These are phyloP conservation scores for Chorisops tibialis DNA, from an alignment of 2,888 invertebrate species.

Conservation along the genomic window DNA sequence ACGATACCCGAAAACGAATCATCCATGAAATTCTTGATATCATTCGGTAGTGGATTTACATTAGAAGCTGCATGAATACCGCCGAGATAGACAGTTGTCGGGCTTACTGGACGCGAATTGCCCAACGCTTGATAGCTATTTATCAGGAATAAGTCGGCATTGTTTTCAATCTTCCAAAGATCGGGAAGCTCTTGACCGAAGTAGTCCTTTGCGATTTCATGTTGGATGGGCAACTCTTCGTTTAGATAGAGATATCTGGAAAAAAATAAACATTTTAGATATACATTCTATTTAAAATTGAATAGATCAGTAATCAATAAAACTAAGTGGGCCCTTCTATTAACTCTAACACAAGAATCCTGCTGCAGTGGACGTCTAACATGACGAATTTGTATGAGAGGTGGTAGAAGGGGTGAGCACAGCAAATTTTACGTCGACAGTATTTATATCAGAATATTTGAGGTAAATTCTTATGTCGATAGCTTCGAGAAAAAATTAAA, in stretches of 20 bases:
- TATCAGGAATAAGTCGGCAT: conserved; percentile 38
- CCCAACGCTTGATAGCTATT: conserved; percentile 38
- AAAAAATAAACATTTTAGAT: not conserved
- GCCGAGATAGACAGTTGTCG: conserved; percentile 39
- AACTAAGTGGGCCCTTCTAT: no score
- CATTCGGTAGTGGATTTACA: conserved; percentile 34
- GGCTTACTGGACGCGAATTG: conserved; percentile 38
- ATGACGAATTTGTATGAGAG: no score
- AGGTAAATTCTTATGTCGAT: no score
- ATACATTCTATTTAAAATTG: not conserved
- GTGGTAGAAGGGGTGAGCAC: no score
- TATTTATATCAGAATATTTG: no score
- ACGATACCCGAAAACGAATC: conserved; percentile 30
- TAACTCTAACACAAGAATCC: no score
- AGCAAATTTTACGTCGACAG: no score
- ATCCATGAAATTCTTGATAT: conserved; percentile 36
- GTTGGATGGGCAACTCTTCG: conserved; percentile 39
- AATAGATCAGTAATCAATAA: no score
- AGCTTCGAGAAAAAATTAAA: no score
- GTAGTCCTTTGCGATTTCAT: conserved; percentile 38
- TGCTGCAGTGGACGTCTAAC: no score
- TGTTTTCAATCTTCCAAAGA: conserved; percentile 38
- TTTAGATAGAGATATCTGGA: conserved; percentile 38
- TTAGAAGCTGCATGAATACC: conserved; percentile 37
- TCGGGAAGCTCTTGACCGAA: conserved; percentile 37